A percentile compares a stretch with the other conserved stretches of the same genome.
phyloP scores from a whole-genome alignment of 2,888 invertebrate species.

The Sericinus montela region DNA sequence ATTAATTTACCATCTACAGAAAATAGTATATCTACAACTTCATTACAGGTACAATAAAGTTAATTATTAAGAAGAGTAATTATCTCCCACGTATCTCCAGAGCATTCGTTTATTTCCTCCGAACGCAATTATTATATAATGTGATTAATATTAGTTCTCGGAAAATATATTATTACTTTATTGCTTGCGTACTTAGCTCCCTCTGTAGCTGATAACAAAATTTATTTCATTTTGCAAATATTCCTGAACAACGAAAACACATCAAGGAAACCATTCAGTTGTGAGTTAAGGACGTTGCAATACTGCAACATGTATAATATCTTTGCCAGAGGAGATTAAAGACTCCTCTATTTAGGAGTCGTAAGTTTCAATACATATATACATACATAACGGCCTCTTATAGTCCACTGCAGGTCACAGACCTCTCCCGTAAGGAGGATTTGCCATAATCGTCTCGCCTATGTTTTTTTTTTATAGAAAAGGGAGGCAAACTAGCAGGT shows the following conservation, averaged over 20 bases:
- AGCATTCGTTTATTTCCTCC: conserved; percentile 11
- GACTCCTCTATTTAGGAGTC: too few species aligned
- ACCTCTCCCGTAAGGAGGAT: too few species aligned
- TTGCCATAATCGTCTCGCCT: too few species aligned
- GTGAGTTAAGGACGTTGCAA: too few species aligned
- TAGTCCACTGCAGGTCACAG: too few species aligned
- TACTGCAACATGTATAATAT: too few species aligned
- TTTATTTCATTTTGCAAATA: conserved; percentile 7
- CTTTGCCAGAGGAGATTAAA: too few species aligned
- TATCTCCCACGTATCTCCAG: conserved; percentile 14
- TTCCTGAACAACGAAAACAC: not conserved
- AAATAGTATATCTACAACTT: conserved; percentile 1
- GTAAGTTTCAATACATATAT: too few species aligned
- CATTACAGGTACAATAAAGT: conserved; percentile 10
- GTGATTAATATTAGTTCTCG: conserved; percentile 8
- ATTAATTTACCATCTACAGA: not conserved
- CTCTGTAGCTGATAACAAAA: conserved; percentile 6
- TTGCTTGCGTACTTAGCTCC: conserved; percentile 4
- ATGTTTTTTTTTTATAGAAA: too few species aligned
- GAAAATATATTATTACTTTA: conserved; percentile 8
- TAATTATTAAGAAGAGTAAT: conserved; percentile 15
- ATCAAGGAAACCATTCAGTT: conserved; percentile 1
- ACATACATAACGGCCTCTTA: too few species aligned
- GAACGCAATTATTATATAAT: conserved; percentile 16
- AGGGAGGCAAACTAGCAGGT: too few species aligned